These are phyloP conservation scores for Sinocyclocheilus grahami DNA, from an alignment of 2,113 vertebrate genomes.

Conservation along the genomic window DNA sequence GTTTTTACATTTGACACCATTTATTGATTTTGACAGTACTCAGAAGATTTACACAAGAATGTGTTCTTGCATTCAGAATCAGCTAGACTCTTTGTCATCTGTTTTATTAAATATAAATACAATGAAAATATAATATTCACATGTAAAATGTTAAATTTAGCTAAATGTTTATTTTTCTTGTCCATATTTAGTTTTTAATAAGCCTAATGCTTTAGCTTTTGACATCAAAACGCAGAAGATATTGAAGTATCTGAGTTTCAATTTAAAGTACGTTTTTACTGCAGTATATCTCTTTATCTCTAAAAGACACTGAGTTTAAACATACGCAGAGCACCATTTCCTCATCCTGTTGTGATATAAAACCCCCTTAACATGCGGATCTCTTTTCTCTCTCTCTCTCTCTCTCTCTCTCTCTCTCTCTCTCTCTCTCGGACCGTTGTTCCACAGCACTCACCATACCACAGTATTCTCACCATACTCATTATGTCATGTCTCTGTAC, in stretches of 20 bases:
- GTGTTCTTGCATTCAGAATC: no score
- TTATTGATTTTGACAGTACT: no score
- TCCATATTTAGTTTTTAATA: no score
- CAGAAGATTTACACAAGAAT: no score
- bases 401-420: neutral
- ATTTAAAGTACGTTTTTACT: neutral
- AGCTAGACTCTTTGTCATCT: no score
- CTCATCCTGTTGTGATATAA: neutral
- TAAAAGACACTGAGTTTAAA: neutral
- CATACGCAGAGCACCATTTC: neutral
- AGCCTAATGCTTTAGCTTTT: neutral
- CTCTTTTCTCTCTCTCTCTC: neutral
- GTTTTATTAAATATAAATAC: no score
- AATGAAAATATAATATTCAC: no score
- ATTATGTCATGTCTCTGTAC: constrained; percentile 35
- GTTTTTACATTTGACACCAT: no score
- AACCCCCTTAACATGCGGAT: neutral
- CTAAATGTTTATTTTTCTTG: neutral
- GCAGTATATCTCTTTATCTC: neutral
- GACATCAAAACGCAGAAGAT: neutral
- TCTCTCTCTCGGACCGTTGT: neutral
- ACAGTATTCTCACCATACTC: constrained; percentile 29
- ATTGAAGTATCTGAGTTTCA: neutral
- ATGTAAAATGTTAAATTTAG: neutral
- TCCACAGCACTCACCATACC: no score